These are phyloP conservation scores for Lucilia cuprina DNA, from an alignment of 1,140 invertebrate species.

Conservation along the genomic window DNA sequence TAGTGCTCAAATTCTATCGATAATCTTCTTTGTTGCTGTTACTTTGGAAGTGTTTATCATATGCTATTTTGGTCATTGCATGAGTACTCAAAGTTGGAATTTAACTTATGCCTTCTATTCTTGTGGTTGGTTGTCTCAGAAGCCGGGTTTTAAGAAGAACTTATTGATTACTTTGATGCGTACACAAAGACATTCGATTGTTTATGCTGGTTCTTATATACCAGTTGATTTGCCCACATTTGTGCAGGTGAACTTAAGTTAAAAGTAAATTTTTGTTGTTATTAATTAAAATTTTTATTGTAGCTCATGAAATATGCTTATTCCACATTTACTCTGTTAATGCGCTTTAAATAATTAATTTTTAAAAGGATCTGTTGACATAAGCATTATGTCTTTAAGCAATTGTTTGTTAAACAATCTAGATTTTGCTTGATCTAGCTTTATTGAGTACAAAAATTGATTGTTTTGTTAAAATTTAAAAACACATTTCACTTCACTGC, in stretches of 20 bases:
- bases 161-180: constrained; percentile 48
- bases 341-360: constrained; percentile 31
- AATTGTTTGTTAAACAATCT: too few relatives aligned
- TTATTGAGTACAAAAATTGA: too few relatives aligned
- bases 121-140: constrained; percentile 54
- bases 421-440: too few relatives aligned
- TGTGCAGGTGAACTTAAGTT: background rate
- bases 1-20: constrained; percentile 48
- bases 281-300: constrained; percentile 5
- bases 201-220: constrained; percentile 49
- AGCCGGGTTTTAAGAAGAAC: constrained; percentile 43
- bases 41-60: constrained; percentile 54
- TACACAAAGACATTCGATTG: constrained; percentile 42
- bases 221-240: constrained; percentile 52
- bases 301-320: constrained; percentile 49
- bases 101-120: constrained; percentile 52
- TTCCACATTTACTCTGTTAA: constrained; percentile 48
- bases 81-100: constrained; percentile 47
- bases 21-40: constrained; percentile 52
- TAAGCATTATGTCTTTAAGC: too few relatives aligned
- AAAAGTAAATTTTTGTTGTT: background rate
- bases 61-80: constrained; percentile 52
- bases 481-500: too few relatives aligned
- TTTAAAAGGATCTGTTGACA: too few relatives aligned
- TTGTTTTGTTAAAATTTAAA: too few relatives aligned